These are phyloP conservation scores for Tychaedon coryphoeus DNA, from an alignment of 2,113 vertebrate species.

Conservation along the genomic window DNA sequence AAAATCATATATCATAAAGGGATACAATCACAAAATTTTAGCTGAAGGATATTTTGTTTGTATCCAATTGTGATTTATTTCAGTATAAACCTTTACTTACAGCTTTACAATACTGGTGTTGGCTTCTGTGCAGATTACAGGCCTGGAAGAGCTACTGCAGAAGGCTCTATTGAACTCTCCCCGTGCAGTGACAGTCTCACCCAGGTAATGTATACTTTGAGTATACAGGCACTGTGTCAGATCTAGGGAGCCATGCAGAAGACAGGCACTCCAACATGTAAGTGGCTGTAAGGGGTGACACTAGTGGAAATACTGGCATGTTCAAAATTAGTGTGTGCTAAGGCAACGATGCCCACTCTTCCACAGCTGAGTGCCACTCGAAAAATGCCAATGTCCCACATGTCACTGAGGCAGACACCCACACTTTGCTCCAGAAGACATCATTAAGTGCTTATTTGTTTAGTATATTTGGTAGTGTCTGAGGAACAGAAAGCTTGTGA, in stretches of 20 bases:
- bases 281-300: background rate
- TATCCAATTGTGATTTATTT: constrained; percentile 1
- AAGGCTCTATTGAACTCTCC: constrained; percentile 68
- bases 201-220: constrained; percentile 72
- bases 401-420: background rate
- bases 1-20: background rate
- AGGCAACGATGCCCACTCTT: background rate
- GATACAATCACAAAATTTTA: background rate
- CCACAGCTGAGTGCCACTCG: background rate
- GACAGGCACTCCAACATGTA: background rate
- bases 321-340: background rate
- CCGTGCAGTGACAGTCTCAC: constrained; percentile 80
- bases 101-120: constrained; percentile 84
- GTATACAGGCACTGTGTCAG: background rate
- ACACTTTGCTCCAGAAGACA: background rate
- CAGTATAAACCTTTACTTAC: constrained; percentile 53
- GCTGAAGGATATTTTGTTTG: background rate
- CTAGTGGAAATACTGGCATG: background rate
- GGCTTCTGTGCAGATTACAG: constrained; percentile 82
- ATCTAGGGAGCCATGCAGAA: background rate
- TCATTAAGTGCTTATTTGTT: background rate
- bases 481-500: background rate
- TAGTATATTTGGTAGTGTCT: background rate
- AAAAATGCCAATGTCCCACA: background rate
- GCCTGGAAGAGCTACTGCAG: constrained; percentile 25